Conservation (phyloP, 2,797 vertebrate genomes). For the Poecilia gillii region DNA sequence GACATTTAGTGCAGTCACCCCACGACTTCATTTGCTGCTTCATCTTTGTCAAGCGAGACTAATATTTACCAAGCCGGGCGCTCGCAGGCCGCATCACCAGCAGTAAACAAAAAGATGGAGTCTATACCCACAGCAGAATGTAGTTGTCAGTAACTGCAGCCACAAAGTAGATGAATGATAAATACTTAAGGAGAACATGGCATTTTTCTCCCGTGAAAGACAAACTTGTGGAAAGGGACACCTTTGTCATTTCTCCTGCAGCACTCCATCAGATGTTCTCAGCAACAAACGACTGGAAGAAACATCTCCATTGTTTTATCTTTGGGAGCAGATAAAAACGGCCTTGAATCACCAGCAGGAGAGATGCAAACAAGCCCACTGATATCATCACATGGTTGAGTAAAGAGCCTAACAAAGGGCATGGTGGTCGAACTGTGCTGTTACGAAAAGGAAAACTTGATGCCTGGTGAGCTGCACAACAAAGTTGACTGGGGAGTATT, state of each 20-base stretch:
- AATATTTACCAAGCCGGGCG: conserved; percentile 48
- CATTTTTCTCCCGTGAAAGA: conserved; percentile 39
- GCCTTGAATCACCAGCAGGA: conserved; percentile 44
- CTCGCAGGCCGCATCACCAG: conserved; percentile 14
- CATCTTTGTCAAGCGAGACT: conserved; percentile 49
- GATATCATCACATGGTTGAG: conserved; percentile 40
- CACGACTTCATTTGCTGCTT: conserved; percentile 37
- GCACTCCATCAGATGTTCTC: conserved; percentile 30
- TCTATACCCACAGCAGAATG: conserved; percentile 18
- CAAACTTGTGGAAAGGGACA: conserved; percentile 19
- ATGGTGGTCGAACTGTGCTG: conserved; percentile 2
- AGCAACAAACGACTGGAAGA: conserved; percentile 40
- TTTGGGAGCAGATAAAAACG: conserved; percentile 46
- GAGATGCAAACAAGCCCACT: conserved; percentile 60
- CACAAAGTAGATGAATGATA: conserved; percentile 48
- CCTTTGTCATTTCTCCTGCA: conserved; percentile 36
- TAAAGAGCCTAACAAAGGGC: conserved; percentile 27
- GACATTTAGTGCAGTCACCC: conserved; percentile 36
- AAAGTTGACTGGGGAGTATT: not conserved
- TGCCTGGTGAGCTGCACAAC: not conserved
- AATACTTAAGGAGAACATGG: conserved; percentile 54
- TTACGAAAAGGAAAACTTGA: not conserved
- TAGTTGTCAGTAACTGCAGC: conserved; percentile 32
- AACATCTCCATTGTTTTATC: conserved; percentile 48
- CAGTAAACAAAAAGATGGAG: conserved; percentile 51